A percentile compares a stretch with the other conserved stretches of the same genome.
phyloP scores from a whole-genome alignment of 2,797 vertebrate species.

The Falco naumanni region DNA sequence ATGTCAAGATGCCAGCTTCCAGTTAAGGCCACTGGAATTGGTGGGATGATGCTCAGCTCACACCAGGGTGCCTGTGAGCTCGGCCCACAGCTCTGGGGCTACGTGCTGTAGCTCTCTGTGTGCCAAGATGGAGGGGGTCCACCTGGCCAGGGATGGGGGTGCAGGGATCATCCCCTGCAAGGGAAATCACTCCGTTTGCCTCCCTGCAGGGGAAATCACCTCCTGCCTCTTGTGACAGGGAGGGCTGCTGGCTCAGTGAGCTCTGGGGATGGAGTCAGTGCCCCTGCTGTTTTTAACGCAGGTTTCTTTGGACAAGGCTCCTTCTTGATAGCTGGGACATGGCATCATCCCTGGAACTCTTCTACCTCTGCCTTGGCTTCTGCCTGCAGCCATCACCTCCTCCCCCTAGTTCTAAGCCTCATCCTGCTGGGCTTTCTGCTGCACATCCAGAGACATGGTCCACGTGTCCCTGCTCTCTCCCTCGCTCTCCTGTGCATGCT shows the following conservation, averaged over 20 bases:
- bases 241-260: background rate
- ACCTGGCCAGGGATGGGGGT: no score
- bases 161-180: background rate
- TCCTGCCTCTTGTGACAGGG: background rate
- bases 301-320: background rate
- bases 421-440: background rate
- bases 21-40: background rate
- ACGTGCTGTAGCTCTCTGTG: rapidly evolving
- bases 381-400: background rate
- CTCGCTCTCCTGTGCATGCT: no score
- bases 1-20: background rate
- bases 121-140: rapidly evolving
- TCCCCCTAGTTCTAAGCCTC: background rate
- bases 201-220: rapidly evolving
- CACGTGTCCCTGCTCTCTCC: background rate
- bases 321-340: background rate
- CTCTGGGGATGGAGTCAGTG: rapidly evolving
- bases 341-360: background rate
- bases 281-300: background rate
- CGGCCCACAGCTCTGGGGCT: background rate
- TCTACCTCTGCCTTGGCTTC: background rate
- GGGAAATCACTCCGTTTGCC: background rate
- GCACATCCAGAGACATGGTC: background rate
- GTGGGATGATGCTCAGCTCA: background rate
- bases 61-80: background rate